Evolutionary conservation across 2,797 vertebrate genomes (phyloP), one percentile per base, ranked within the genome.

Genomic region (Lacerta viridis): DNA sequence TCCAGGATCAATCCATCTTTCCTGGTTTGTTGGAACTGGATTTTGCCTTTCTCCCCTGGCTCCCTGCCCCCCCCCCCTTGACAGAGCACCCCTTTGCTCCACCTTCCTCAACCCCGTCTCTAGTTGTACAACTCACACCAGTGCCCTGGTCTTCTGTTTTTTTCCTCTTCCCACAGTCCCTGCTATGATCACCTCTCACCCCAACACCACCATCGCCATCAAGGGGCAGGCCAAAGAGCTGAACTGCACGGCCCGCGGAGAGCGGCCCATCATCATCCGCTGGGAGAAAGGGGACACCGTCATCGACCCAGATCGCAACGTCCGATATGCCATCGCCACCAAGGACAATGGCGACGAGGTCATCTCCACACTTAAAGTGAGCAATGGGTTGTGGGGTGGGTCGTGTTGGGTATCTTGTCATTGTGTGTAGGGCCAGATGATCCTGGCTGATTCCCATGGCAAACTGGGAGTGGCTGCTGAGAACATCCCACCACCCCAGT

Each of bases 231-330:
- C 98, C 83, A 99, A 99, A 97, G 99, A 99, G 96, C 96, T 99
- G 95, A 99, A 99, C 97, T 99, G 99, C 97, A 99, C 99, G 0
- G 99, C 99, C 0, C 97, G 99, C 13, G 99, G 99, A 0, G 99
- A 99, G 95, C 97, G 98, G 91, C 99, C 99, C 89, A 99, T 99
- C 97, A 99, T 99, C 95, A 99, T 99, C 94, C 99, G 99, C 96
- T 99, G 99, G 99, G 99, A 99, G 96, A 98, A 99, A 86, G 99
- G 98, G 0, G 99, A 99, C 97, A 99, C 98, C 0, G 99, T 99
- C 94, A 99, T 99, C 36, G 99, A 99, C 96, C 98, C 99, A 0
- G 99, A 99, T 96, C 98, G 99, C 46, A 99, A 98, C 96, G 97
- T 98, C 94, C 98, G 99, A 55, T 99, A 99, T 29, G 97, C 99